Conservation (phyloP, 2,113 vertebrate species). For the Cyprinodon brontotheroides region DNA sequence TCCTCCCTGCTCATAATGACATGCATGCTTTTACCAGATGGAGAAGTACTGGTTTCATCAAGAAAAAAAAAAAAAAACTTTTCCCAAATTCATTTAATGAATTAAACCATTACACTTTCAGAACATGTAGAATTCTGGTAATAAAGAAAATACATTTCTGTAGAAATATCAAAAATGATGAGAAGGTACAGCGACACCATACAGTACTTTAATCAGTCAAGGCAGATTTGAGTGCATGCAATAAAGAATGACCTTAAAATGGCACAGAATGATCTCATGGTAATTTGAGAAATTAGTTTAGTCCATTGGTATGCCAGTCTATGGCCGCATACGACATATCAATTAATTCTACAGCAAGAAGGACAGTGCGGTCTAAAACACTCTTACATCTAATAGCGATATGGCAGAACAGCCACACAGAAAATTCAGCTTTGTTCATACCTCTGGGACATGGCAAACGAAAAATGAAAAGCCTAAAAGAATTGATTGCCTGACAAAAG, state of each 20-base stretch:
- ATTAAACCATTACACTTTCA: neutral
- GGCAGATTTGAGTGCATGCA: conserved; percentile 51
- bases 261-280: conserved; percentile 41
- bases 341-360: conserved; percentile 64
- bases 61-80: neutral
- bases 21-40: neutral
- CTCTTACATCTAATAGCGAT: conserved; percentile 61
- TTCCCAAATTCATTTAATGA: neutral
- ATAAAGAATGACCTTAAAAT: conserved; percentile 58
- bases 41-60: neutral
- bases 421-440: conserved; percentile 44
- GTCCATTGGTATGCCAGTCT: conserved; percentile 65
- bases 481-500: conserved; percentile 75
- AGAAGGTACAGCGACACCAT: neutral
- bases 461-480: conserved; percentile 76
- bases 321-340: conserved; percentile 55
- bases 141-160: neutral
- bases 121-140: neutral
- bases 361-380: conserved; percentile 51
- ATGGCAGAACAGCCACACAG: conserved; percentile 62
- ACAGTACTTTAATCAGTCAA: conserved; percentile 54
- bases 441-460: conserved; percentile 50
- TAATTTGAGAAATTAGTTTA: conserved; percentile 64
- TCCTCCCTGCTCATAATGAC: no score
- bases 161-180: neutral